Evolutionary conservation across 2,888 invertebrate genomes (phyloP).

Genomic region (Smittia sp.): DNA sequence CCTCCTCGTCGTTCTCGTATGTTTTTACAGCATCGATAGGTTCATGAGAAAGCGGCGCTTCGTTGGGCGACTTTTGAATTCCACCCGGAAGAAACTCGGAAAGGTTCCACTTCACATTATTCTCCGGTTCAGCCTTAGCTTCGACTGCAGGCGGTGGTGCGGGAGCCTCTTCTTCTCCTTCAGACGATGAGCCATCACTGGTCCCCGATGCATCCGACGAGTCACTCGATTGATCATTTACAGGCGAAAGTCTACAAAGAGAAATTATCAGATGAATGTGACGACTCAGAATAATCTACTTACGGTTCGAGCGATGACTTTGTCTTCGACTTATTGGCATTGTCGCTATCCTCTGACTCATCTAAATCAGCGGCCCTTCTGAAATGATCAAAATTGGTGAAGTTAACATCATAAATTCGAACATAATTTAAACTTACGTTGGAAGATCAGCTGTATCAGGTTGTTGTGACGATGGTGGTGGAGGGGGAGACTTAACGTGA

Average conservation of each 20-base stretch:
- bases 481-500: neutral
- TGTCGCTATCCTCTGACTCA: conserved; percentile 75
- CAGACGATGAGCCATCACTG: conserved; percentile 52
- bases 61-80: conserved; percentile 33
- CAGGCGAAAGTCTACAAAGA: conserved; percentile 55
- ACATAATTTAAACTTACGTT: neutral
- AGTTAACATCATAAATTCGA: neutral
- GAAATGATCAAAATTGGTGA: conserved; percentile 47
- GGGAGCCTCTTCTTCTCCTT: conserved; percentile 43
- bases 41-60: conserved; percentile 19
- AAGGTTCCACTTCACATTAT: conserved; percentile 25
- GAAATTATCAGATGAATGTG: neutral
- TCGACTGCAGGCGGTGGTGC: neutral
- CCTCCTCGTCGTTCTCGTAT: neutral
- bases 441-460: conserved; percentile 4
- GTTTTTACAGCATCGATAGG: conserved; percentile 6
- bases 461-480: neutral
- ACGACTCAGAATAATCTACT: conserved; percentile 2
- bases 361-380: conserved; percentile 67
- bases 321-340: conserved; percentile 54
- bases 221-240: conserved; percentile 58
- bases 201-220: conserved; percentile 51
- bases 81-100: neutral
- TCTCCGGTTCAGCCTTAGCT: conserved; percentile 25
- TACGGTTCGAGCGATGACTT: conserved; percentile 1